A percentile compares a stretch with the other conserved stretches of the same genome.
Conservation (phyloP, 2,113 vertebrate genomes). For the Pleuronectes platessa region DNA sequence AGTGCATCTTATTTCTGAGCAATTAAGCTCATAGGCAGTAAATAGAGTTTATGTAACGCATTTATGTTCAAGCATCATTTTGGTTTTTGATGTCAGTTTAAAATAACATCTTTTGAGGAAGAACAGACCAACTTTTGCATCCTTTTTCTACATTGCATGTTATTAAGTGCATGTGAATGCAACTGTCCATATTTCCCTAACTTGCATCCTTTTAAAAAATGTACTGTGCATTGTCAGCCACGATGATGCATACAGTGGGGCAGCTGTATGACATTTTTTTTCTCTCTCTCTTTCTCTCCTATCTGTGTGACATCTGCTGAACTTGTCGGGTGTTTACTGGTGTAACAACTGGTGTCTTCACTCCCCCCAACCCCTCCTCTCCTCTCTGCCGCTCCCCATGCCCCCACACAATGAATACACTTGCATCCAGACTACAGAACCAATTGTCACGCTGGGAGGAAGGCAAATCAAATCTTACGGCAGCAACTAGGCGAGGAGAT, state of each 20-base stretch:
- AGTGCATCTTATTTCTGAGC: conserved; percentile 1
- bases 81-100: not conserved
- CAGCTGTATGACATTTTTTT: conserved; percentile 64
- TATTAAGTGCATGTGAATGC: conserved; percentile 62
- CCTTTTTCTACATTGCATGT: conserved; percentile 56
- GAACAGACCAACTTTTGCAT: conserved; percentile 10
- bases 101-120: not conserved
- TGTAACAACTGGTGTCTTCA: conserved; percentile 74
- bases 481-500: conserved; percentile 81
- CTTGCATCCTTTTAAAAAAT: conserved; percentile 59
- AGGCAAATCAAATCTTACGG: conserved; percentile 85
- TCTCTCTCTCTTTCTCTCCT: conserved; percentile 56
- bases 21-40: not conserved
- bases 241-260: conserved; percentile 54
- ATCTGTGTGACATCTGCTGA: conserved; percentile 76
- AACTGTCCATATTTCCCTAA: conserved; percentile 46
- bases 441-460: conserved; percentile 81
- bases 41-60: not conserved
- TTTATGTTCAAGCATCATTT: conserved; percentile 14
- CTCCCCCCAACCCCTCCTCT: conserved; percentile 39
- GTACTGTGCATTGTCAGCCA: conserved; percentile 53
- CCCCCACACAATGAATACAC: conserved; percentile 78
- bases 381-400: conserved; percentile 51
- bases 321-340: conserved; percentile 75
- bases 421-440: conserved; percentile 80